Evolutionary conservation across 2,113 vertebrate genomes (phyloP).

Genomic region (Rostratula benghalensis): DNA sequence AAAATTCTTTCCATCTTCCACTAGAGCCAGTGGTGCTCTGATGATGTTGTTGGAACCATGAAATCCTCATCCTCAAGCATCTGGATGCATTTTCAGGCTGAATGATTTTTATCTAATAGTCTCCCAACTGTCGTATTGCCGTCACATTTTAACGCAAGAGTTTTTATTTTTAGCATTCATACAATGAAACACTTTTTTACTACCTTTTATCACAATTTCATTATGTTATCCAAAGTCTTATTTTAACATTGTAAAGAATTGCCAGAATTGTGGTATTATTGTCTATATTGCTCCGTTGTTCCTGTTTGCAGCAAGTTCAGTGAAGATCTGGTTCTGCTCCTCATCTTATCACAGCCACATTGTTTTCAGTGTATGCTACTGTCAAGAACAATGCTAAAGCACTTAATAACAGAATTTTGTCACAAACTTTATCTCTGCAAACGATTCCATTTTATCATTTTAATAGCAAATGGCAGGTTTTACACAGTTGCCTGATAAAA

Average conservation of each 20-base stretch:
- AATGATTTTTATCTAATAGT: not conserved
- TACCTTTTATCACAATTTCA: not conserved
- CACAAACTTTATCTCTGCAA: constrained; percentile 4
- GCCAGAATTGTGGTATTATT: not conserved
- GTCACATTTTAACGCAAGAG: not conserved
- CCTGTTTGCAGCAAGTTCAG: not conserved
- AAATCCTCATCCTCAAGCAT: not conserved
- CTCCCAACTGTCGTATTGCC: not conserved
- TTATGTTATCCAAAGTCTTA: not conserved
- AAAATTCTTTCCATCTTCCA: not conserved
- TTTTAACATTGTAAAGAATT: not conserved
- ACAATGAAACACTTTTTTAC: not conserved
- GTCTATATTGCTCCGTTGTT: not conserved
- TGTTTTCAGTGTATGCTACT: not conserved
- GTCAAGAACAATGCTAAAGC: not conserved
- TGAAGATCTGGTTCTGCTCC: not conserved
- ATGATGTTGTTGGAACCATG: not conserved
- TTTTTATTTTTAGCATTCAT: not conserved
- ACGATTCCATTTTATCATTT: constrained; percentile 1
- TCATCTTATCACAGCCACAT: not conserved
- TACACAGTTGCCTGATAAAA: not conserved
- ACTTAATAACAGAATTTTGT: constrained; percentile 5
- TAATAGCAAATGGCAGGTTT: not conserved
- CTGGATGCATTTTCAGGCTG: not conserved
- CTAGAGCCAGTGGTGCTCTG: not conserved